Conservation (phyloP, 2,888 invertebrate genomes). For the Nephrotoma flavescens region DNA sequence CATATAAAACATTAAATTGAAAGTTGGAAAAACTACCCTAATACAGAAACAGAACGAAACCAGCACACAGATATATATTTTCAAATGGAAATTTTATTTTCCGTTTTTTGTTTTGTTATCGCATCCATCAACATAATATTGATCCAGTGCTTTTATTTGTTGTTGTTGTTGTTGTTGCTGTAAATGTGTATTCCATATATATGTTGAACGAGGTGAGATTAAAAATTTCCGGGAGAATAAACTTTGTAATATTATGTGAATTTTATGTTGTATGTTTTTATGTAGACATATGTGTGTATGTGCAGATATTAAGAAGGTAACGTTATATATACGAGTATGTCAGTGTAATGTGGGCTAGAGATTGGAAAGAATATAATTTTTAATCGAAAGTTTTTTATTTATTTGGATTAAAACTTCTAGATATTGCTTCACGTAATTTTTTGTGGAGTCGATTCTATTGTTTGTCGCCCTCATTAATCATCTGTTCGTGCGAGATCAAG, state of each 20-base stretch:
- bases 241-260: not conserved
- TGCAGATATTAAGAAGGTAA: not conserved
- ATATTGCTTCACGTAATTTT: not conserved
- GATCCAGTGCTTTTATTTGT: not conserved
- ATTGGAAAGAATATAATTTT: not conserved
- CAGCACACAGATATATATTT: not conserved
- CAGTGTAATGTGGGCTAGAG: not conserved
- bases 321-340: too few relatives aligned
- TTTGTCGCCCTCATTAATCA: not conserved
- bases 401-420: not conserved
- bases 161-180: not conserved
- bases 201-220: not conserved
- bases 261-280: not conserved
- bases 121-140: not conserved
- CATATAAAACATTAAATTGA: not conserved
- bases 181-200: not conserved
- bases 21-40: not conserved
- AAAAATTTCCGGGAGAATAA: not conserved
- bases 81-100: not conserved
- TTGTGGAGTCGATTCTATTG: not conserved
- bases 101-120: not conserved
- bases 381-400: not conserved
- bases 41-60: not conserved
- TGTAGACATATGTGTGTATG: not conserved
- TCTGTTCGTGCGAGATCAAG: not conserved